Percentiles rank a stretch among this genome's conserved stretches.
phyloP scores from a whole-genome alignment of 2,888 invertebrate genomes.

The Dryobotodes eremita region DNA sequence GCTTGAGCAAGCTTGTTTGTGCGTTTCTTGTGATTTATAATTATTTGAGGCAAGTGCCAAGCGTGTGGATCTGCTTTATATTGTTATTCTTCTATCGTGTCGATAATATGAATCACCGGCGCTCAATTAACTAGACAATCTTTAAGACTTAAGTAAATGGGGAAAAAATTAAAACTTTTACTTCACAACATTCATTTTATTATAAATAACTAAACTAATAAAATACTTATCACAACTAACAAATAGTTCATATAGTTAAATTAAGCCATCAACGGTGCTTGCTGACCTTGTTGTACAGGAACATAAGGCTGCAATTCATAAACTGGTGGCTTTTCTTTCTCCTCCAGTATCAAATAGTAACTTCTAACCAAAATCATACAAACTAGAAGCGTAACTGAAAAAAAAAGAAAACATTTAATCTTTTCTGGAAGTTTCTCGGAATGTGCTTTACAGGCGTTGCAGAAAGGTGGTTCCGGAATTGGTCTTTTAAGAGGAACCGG shows the following conservation, averaged over 20 bases:
- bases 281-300: conserved; percentile 68
- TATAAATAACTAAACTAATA: conserved; percentile 19
- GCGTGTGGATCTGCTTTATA: background rate
- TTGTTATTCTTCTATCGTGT: background rate
- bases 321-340: conserved; percentile 75
- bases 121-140: too few species aligned
- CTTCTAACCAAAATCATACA: conserved; percentile 83
- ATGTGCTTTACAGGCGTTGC: too few species aligned
- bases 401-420: background rate
- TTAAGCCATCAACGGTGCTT: conserved; percentile 73
- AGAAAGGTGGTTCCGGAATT: too few species aligned
- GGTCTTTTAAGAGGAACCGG: too few species aligned
- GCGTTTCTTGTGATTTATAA: background rate
- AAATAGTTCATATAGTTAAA: background rate
- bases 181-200: background rate
- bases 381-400: conserved; percentile 82
- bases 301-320: conserved; percentile 82
- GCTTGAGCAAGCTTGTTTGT: background rate
- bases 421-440: background rate
- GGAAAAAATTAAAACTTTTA: background rate
- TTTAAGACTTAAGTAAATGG: background rate
- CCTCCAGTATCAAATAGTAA: conserved; percentile 82
- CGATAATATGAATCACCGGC: background rate
- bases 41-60: background rate
- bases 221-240: conserved; percentile 7